A percentile compares a stretch with the other conserved stretches of the same genome.
phyloP scores from a whole-genome alignment of 2,113 vertebrate genomes.

The Elephantulus edwardii region DNA sequence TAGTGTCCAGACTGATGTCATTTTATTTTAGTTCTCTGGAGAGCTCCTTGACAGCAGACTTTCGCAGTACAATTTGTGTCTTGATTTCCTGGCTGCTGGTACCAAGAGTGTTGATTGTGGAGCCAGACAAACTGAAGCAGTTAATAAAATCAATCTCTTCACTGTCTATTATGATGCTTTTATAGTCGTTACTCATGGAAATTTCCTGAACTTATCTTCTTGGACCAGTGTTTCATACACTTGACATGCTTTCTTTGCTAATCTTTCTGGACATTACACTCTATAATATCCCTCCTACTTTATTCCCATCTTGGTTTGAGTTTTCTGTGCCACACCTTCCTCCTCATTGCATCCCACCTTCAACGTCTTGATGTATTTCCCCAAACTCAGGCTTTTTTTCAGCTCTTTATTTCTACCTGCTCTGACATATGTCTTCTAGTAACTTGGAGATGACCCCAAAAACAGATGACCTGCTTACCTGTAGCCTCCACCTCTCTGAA shows the following conservation, averaged over 20 bases:
- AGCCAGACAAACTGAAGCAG: no score
- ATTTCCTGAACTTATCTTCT: conserved; percentile 5
- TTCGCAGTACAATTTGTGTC: no score
- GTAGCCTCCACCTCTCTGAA: neutral
- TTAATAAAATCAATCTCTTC: no score
- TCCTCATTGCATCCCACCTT: neutral
- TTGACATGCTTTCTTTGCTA: neutral
- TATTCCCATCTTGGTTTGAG: neutral
- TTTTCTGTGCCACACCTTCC: neutral
- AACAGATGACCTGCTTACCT: neutral
- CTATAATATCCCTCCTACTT: neutral
- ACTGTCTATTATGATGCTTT: no score
- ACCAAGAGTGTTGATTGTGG: no score
- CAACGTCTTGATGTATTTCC: neutral
- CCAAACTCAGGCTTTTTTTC: neutral
- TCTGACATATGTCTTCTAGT: neutral
- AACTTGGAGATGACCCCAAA: neutral
- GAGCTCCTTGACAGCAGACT: no score
- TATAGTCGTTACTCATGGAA: neutral
- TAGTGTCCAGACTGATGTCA: no score
- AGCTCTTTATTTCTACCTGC: neutral
- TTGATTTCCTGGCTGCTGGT: no score
- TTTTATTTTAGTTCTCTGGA: no score
- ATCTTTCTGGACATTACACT: neutral
- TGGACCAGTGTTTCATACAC: neutral